Conservation (phyloP, 1,140 invertebrate species). For the Drosophila parvula region DNA sequence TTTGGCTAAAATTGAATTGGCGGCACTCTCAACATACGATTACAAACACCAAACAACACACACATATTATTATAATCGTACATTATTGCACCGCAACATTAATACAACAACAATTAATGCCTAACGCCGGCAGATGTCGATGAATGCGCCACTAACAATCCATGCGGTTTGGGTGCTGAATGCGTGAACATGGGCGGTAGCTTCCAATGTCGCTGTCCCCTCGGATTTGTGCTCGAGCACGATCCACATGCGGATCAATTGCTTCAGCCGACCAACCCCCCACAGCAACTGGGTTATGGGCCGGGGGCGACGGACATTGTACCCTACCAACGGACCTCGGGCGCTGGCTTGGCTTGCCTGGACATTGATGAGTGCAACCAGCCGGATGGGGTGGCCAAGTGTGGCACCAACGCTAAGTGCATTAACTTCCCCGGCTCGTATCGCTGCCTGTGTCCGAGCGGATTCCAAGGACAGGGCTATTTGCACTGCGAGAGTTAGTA, state of each 20-base stretch:
- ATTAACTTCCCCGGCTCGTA: conserved; percentile 97
- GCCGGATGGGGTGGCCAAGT: conserved; percentile 86
- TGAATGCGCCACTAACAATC: conserved; percentile 92
- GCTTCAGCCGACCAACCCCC: conserved; percentile 34
- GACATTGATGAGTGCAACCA: conserved; percentile 91
- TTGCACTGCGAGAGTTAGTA: conserved; percentile 94
- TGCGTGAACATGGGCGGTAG: conserved; percentile 91
- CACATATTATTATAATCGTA: conserved; percentile 41
- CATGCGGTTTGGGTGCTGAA: conserved; percentile 89
- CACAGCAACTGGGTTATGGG: conserved; percentile 60
- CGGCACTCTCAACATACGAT: conserved; percentile 42
- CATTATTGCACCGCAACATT: conserved; percentile 69
- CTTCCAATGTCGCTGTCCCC: conserved; percentile 90
- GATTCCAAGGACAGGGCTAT: conserved; percentile 94
- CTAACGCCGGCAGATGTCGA: conserved; percentile 89
- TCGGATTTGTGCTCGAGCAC: conserved; percentile 86
- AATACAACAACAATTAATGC: conserved; percentile 69
- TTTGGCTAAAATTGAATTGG: conserved; percentile 48
- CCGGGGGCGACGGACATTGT: conserved; percentile 51
- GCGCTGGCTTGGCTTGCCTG: conserved; percentile 84
- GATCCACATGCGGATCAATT: conserved; percentile 62
- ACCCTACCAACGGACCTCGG: conserved; percentile 41
- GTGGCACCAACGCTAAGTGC: conserved; percentile 95
- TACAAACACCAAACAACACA: conserved; percentile 34
- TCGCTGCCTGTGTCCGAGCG: conserved; percentile 94